Percentiles rank a stretch among this genome's conserved stretches.
phyloP scores from a whole-genome alignment of 1,140 invertebrate species.

The Drosophila navojoa region DNA sequence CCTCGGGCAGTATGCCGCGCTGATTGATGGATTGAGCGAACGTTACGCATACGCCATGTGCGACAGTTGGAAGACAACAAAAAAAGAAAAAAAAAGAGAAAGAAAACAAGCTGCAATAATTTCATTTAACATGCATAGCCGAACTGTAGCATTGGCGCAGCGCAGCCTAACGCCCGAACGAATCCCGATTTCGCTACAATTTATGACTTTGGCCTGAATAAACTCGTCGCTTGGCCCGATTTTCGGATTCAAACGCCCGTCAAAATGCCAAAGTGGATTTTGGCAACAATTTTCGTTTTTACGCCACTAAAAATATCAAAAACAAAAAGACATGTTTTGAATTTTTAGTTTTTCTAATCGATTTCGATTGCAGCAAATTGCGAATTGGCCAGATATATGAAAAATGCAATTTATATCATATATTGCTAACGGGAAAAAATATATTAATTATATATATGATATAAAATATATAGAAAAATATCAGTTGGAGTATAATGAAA shows the following conservation, averaged over 20 bases:
- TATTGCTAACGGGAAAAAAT: too few relatives aligned
- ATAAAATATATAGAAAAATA: too few relatives aligned
- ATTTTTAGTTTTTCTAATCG: conserved; percentile 19
- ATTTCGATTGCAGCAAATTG: neutral
- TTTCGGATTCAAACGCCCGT: conserved; percentile 42
- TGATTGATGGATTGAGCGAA: conserved; percentile 71
- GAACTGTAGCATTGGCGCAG: conserved; percentile 46
- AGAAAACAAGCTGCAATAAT: conserved; percentile 67
- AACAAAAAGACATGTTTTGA: neutral
- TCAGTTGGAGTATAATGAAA: too few relatives aligned
- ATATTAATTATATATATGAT: too few relatives aligned
- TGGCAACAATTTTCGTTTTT: conserved; percentile 53
- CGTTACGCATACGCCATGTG: conserved; percentile 68
- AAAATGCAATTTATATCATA: too few relatives aligned
- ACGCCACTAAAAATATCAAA: conserved; percentile 24
- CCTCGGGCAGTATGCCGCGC: conserved; percentile 37
- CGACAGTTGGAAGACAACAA: conserved; percentile 9
- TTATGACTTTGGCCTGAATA: conserved; percentile 71
- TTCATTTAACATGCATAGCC: conserved; percentile 75
- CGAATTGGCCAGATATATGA: too few relatives aligned
- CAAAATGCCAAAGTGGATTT: conserved; percentile 73
- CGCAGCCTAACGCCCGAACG: conserved; percentile 7
- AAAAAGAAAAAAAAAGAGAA: conserved; percentile 13
- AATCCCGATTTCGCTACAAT: conserved; percentile 57
- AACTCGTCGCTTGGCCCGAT: conserved; percentile 39